A percentile compares a stretch with the other conserved stretches of the same genome.
Evolutionary conservation across 2,113 vertebrate genomes (phyloP).

Genomic region (Dipodomys ordii): DNA sequence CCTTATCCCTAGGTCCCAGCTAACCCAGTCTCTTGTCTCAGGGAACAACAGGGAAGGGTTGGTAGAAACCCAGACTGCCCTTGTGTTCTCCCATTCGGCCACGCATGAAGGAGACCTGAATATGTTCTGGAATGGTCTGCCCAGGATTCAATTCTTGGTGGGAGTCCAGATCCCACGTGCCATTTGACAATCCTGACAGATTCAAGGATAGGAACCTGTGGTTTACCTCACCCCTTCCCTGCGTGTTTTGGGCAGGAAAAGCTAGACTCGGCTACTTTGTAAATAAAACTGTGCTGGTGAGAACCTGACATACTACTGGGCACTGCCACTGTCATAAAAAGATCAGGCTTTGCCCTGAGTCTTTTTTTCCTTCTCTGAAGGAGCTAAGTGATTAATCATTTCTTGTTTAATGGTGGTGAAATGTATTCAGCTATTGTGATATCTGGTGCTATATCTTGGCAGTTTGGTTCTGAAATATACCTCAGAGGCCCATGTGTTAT

Average conservation of each 20-base stretch:
- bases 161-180: accelerated
- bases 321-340: not conserved
- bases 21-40: not conserved
- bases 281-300: not conserved
- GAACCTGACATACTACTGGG: not conserved
- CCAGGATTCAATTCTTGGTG: not conserved
- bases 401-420: not conserved
- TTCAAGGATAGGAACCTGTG: not conserved
- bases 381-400: not conserved
- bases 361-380: not conserved
- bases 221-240: too few species aligned
- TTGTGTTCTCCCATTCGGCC: not conserved
- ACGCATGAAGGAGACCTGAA: not conserved
- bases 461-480: not conserved
- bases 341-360: not conserved
- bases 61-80: accelerated
- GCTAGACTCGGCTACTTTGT: not conserved
- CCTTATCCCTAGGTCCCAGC: not conserved
- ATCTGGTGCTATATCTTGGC: not conserved
- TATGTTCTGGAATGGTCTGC: too few species aligned
- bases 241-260: not conserved
- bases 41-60: not conserved
- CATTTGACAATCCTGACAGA: too few species aligned
- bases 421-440: not conserved
- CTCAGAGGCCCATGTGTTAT: not conserved